Conservation (phyloP, 2,888 invertebrate species). For the Drosophila leonis region DNA sequence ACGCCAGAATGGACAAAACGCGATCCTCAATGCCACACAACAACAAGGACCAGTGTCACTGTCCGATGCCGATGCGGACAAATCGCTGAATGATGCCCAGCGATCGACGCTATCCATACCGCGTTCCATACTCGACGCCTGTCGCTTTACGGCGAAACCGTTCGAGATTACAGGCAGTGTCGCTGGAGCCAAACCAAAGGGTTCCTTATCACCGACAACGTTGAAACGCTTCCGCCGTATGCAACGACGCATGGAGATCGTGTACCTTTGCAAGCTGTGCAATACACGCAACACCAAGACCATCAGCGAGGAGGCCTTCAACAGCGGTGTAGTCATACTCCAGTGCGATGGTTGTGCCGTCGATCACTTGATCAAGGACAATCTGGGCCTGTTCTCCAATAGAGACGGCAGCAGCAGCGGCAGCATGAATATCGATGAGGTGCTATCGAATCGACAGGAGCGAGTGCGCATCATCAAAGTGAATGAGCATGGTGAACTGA, state of each 20-base stretch:
- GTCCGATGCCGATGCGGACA: conserved; percentile 49
- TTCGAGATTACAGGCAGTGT: conserved; percentile 47
- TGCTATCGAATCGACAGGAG: conserved; percentile 78
- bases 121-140: conserved; percentile 78
- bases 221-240: conserved; percentile 77
- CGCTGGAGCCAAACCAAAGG: conserved; percentile 37
- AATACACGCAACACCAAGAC: conserved; percentile 83
- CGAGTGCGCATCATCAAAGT: conserved; percentile 81
- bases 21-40: conserved; percentile 80
- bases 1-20: conserved; percentile 82
- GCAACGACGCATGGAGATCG: conserved; percentile 81
- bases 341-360: conserved; percentile 84
- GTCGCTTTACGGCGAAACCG: conserved; percentile 72
- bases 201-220: conserved; percentile 78
- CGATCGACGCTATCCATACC: conserved; percentile 73
- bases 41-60: conserved; percentile 54
- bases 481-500: conserved; percentile 83
- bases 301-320: conserved; percentile 83
- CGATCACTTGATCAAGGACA: conserved; percentile 83
- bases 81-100: conserved; percentile 44
- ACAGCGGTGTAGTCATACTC: conserved; percentile 82
- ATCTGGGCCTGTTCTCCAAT: conserved; percentile 82
- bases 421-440: conserved; percentile 76
- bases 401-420: conserved; percentile 62
- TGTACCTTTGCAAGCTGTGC: conserved; percentile 83